phyloP scores from a whole-genome alignment of 2,113 vertebrate genomes.

The Ameiurus melas region DNA sequence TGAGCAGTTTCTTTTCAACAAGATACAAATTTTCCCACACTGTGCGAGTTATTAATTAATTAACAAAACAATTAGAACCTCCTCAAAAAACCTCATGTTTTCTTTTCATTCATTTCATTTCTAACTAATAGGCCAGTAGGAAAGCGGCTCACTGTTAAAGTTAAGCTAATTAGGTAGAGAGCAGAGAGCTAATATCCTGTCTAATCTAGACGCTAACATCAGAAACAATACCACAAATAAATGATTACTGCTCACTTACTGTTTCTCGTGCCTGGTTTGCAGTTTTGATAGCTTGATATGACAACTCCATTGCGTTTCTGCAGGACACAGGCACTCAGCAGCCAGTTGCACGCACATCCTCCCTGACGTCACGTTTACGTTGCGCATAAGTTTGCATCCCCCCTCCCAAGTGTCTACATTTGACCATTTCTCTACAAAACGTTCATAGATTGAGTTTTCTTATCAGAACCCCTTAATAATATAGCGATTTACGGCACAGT shows the following conservation, averaged over 20 bases:
- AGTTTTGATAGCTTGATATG: constrained; percentile 74
- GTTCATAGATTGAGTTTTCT: not conserved
- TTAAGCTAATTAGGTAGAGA: not conserved
- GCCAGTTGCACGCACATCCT: not conserved
- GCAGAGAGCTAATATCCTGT: not conserved
- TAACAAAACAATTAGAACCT: not conserved
- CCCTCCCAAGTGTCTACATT: not conserved
- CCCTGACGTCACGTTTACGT: not conserved
- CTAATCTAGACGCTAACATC: not conserved
- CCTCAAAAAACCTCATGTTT: not conserved
- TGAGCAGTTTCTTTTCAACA: not conserved
- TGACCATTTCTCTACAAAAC: not conserved
- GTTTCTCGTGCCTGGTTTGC: constrained; percentile 76
- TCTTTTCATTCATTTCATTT: not conserved
- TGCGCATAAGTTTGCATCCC: not conserved
- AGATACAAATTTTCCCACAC: not conserved
- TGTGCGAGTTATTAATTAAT: not conserved
- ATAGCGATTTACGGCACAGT: not conserved
- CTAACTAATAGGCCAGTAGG: not conserved
- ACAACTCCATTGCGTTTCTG: constrained; percentile 74
- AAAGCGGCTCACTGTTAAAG: not conserved
- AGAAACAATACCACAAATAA: not conserved
- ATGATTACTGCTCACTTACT: constrained; percentile 66
- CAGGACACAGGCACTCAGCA: not conserved
- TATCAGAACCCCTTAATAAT: not conserved